Conservation (phyloP, 2,888 invertebrate genomes). For the Perithous albicinctus region DNA sequence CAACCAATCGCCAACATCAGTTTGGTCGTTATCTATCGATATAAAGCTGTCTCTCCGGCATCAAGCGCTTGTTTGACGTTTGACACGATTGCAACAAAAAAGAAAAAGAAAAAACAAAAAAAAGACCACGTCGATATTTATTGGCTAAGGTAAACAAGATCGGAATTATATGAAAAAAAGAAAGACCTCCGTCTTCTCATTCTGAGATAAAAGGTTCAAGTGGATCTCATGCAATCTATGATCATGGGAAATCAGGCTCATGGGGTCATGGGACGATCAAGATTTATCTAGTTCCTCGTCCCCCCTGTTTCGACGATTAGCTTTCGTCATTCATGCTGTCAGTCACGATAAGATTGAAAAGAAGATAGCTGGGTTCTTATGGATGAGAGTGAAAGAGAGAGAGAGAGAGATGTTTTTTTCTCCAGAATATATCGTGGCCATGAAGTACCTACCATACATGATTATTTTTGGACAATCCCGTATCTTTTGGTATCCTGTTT, state of each 20-base stretch:
- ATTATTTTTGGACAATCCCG: constrained; percentile 18
- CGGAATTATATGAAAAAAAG: constrained; percentile 26
- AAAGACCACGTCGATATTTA: constrained; percentile 35
- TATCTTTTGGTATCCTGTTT: neutral
- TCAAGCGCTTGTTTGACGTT: neutral
- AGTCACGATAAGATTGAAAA: constrained; percentile 34
- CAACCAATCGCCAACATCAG: neutral
- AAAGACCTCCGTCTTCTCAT: constrained; percentile 12
- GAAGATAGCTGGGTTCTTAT: constrained; percentile 7
- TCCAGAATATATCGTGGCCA: neutral
- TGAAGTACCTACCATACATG: neutral
- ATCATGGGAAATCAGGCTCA: neutral
- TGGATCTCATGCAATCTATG: constrained; percentile 27
- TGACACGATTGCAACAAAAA: too few relatives aligned
- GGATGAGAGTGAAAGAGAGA: too few relatives aligned
- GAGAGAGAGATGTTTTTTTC: too few relatives aligned
- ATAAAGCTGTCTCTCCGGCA: neutral
- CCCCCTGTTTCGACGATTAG: constrained; percentile 28
- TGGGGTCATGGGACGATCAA: constrained; percentile 11
- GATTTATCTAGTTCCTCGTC: constrained; percentile 39
- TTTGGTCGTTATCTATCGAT: neutral
- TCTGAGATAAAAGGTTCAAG: neutral
- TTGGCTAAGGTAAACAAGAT: neutral
- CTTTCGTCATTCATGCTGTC: constrained; percentile 30
- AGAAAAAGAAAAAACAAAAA: too few relatives aligned